These are phyloP conservation scores for Diarsia mendica DNA, from an alignment of 2,888 invertebrate species.

Conservation along the genomic window DNA sequence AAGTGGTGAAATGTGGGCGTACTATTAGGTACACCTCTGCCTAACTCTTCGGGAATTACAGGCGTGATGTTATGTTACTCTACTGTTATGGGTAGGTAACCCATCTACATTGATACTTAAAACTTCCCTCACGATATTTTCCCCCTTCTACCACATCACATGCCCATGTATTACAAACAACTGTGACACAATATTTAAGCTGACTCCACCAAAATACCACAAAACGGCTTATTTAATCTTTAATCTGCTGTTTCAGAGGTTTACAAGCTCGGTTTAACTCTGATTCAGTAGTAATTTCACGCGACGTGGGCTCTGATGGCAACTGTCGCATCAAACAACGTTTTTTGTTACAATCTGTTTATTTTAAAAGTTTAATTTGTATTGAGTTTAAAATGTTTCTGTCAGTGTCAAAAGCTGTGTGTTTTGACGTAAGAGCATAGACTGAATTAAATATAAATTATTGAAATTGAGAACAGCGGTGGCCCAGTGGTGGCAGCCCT, in stretches of 20 bases:
- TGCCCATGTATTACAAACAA: too few relatives aligned
- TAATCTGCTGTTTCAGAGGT: conserved; percentile 42
- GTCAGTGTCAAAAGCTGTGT: neutral
- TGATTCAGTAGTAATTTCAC: conserved; percentile 50
- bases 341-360: conserved; percentile 17
- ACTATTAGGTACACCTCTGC: too few relatives aligned
- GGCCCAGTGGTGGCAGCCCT: too few relatives aligned
- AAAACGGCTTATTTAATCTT: conserved; percentile 44
- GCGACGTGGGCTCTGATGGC: conserved; percentile 12
- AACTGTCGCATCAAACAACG: conserved; percentile 24
- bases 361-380: conserved; percentile 49
- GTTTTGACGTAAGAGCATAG: neutral
- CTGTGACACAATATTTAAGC: neutral
- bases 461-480: too few relatives aligned
- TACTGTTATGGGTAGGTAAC: too few relatives aligned
- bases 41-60: too few relatives aligned
- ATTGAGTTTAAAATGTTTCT: conserved; percentile 9
- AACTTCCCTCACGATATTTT: too few relatives aligned
- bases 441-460: neutral
- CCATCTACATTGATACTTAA: too few relatives aligned
- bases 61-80: too few relatives aligned
- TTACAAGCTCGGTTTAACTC: conserved; percentile 51
- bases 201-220: conserved; percentile 14
- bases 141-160: too few relatives aligned
- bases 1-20: too few relatives aligned